These are phyloP conservation scores for Pitangus sulphuratus DNA, from an alignment of 2,797 vertebrate genomes.

Conservation along the genomic window DNA sequence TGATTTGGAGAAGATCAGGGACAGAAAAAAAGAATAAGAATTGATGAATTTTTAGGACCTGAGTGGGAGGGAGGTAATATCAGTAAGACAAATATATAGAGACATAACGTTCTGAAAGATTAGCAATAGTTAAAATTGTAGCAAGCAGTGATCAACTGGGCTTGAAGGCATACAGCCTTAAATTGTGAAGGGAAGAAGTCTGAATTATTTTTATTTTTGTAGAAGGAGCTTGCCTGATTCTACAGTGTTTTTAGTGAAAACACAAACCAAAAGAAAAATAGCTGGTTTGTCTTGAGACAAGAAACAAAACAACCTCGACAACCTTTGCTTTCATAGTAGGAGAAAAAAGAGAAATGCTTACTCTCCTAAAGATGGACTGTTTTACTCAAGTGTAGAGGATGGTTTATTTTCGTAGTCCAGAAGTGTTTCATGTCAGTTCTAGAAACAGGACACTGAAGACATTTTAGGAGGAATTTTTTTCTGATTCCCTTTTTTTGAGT, in stretches of 20 bases:
- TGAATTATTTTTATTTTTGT: neutral
- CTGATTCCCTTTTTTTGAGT: neutral
- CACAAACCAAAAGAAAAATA: neutral
- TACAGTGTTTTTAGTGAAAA: neutral
- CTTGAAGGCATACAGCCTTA: neutral
- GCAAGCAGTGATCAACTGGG: neutral
- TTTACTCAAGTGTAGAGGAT: neutral
- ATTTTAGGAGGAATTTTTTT: neutral
- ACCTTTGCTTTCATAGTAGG: neutral
- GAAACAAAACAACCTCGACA: neutral
- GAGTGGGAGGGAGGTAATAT: neutral
- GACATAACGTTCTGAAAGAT: neutral
- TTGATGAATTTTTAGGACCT: neutral
- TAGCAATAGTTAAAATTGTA: neutral
- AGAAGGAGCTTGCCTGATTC: neutral
- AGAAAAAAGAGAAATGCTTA: neutral
- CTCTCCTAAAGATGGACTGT: neutral
- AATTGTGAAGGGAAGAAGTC: neutral
- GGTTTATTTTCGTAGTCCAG: neutral
- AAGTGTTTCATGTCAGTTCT: neutral
- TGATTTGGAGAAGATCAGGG: neutral
- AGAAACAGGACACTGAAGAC: neutral
- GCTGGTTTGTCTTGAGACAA: neutral
- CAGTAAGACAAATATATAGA: neutral
- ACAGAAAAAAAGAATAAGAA: neutral